Conservation (phyloP, 1,140 invertebrate species). For the Platyscapa corneri region DNA sequence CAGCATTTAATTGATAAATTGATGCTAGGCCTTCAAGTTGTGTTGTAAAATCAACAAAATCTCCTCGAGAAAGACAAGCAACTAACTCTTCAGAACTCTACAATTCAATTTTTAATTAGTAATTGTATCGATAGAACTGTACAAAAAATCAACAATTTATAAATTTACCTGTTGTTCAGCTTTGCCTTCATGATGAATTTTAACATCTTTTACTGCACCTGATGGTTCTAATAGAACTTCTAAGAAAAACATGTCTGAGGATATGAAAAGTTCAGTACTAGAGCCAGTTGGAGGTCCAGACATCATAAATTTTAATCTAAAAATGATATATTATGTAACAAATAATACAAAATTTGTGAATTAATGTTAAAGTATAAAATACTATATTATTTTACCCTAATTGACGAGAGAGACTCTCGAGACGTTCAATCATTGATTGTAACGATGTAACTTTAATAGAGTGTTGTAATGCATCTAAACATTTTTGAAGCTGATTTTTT, state of each 20-base stretch:
- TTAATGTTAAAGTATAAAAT: too few relatives aligned
- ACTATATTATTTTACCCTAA: slow-evolving; percentile 78
- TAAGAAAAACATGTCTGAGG: slow-evolving; percentile 97
- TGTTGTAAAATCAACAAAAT: slow-evolving; percentile 94
- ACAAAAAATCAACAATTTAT: neutral
- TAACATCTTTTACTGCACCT: slow-evolving; percentile 92
- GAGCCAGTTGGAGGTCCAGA: slow-evolving; percentile 78
- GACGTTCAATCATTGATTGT: slow-evolving; percentile 92
- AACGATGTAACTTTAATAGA: slow-evolving; percentile 94
- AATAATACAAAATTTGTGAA: neutral
- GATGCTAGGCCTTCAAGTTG: slow-evolving; percentile 93
- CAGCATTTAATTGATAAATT: slow-evolving; percentile 95
- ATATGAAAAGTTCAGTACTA: slow-evolving; percentile 89
- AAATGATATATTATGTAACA: slow-evolving; percentile 23
- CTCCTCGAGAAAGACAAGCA: slow-evolving; percentile 83
- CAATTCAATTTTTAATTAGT: slow-evolving; percentile 37
- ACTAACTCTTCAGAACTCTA: slow-evolving; percentile 92
- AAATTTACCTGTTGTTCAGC: slow-evolving; percentile 76
- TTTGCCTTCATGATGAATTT: slow-evolving; percentile 93
- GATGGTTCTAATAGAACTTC: slow-evolving; percentile 89
- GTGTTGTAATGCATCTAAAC: slow-evolving; percentile 93
- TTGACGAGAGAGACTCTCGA: slow-evolving; percentile 92
- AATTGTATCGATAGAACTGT: neutral
- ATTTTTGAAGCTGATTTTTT: slow-evolving; percentile 89
- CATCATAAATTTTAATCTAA: slow-evolving; percentile 54